phyloP scores from a whole-genome alignment of 2,797 vertebrate genomes.

The Lacerta viridis region DNA sequence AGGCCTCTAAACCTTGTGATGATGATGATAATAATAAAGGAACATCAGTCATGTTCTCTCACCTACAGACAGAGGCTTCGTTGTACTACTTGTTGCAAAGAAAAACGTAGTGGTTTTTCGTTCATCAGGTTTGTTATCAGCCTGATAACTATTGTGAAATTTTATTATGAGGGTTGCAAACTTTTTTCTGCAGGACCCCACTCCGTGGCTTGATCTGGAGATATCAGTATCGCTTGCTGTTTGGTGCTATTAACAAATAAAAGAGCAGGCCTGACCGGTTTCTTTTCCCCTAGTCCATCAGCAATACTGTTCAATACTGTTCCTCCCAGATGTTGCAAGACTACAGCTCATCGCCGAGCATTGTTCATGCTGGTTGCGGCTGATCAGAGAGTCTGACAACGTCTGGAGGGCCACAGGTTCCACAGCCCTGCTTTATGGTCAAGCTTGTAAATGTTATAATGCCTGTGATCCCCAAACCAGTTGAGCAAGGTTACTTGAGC shows the following conservation, averaged over 20 bases:
- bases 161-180: background rate
- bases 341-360: background rate
- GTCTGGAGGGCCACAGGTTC: background rate
- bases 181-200: background rate
- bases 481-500: background rate
- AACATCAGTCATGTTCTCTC: slow-evolving; percentile 19
- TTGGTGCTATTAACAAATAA: background rate
- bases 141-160: background rate
- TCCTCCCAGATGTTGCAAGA: background rate
- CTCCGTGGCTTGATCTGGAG: background rate
- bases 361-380: background rate
- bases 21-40: slow-evolving; percentile 11
- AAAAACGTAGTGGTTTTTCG: background rate
- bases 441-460: background rate
- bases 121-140: background rate
- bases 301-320: background rate
- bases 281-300: background rate
- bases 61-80: background rate
- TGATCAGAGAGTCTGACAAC: background rate
- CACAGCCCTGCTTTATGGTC: background rate
- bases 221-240: background rate
- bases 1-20: background rate
- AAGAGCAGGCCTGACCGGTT: background rate
- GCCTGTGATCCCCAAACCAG: background rate
- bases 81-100: slow-evolving; percentile 5